Evolutionary conservation across 2,113 vertebrate genomes (phyloP).

Genomic region (Phoenicopterus ruber): DNA sequence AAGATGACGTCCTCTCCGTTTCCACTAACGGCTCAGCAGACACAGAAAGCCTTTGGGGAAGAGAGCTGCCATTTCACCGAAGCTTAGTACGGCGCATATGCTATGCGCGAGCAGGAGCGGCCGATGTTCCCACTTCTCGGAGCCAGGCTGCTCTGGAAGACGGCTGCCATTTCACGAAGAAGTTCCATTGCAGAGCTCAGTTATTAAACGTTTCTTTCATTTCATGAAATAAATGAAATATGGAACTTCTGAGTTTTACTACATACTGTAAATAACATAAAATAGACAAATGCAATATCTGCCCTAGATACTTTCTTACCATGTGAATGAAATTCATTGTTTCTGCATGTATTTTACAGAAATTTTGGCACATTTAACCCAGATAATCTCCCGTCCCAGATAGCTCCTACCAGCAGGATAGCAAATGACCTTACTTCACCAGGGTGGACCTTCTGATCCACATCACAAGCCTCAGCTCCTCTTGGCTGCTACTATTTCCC

Average conservation of each 20-base stretch:
- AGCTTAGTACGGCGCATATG: neutral
- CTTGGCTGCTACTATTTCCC: neutral
- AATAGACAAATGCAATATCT: neutral
- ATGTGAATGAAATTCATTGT: neutral
- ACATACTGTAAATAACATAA: neutral
- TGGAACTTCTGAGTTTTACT: fast-evolving
- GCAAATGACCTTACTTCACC: neutral
- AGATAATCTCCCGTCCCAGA: neutral
- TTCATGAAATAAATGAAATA: neutral
- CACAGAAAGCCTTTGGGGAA: neutral
- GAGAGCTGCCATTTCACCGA: neutral
- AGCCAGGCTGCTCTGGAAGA: neutral
- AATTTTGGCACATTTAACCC: neutral
- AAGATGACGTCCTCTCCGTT: neutral
- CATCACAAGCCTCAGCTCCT: neutral
- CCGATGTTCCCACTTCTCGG: neutral
- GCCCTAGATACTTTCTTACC: neutral
- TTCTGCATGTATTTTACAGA: neutral
- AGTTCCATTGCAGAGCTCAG: neutral
- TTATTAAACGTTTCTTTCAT: neutral
- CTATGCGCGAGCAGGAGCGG: neutral
- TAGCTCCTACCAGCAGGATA: neutral
- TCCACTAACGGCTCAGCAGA: neutral
- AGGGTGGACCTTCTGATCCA: neutral
- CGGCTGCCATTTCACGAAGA: neutral